Base-by-base conservation (phyloP, 2,113 vertebrate species). In the Crocuta crocuta region DNA sequence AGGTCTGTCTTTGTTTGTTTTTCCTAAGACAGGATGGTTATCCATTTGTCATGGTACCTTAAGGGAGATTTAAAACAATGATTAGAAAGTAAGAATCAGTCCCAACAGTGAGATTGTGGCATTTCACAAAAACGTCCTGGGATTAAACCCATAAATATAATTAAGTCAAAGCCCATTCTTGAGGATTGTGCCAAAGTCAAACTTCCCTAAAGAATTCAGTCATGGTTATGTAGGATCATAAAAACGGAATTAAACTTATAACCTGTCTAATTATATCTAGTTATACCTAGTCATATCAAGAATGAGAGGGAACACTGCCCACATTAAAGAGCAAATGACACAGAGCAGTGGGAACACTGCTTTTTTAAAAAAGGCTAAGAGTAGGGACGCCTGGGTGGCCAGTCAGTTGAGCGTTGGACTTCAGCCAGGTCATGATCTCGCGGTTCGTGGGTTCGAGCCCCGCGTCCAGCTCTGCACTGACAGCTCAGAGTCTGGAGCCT, bases 101-200 rank as follows among this genome's bases (percentile, higher is more conserved):
- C 88, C 31, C 39, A 74, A 91, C 1, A 79, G n/a, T 61, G 48
- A 97, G 11, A 89, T 74, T 94, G 39, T 63, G 48, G 28, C n/a
- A 85, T 81, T 95, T 88, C 88, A 93, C 43, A 88, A 74, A 94
- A 93, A 85, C 80, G 17, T 50, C n/a, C 26, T 74, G 23, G 50
- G 48, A 94, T 91, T 73, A 53, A 92, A 61, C 5, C 10, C 65
- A 94, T 68, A 89, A 91, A 97, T 94, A 96, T 50, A 68, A 93
- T 81, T 76, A 97, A 95, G 65, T 70, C 76, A 94, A 55, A 88
- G 65, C 50, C 58, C 17, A 91, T 94, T 55, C 66, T 4, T 31
- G 58, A 87, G 23, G 71, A 33, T 84, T 95, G 17, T 68, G 43
- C 2, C 89, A 48, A 4, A 68, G 33, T 39, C n/a, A 91, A 61